Evolutionary conservation across 2,888 invertebrate species (phyloP).

Genomic region (Drosophila lutescens): DNA sequence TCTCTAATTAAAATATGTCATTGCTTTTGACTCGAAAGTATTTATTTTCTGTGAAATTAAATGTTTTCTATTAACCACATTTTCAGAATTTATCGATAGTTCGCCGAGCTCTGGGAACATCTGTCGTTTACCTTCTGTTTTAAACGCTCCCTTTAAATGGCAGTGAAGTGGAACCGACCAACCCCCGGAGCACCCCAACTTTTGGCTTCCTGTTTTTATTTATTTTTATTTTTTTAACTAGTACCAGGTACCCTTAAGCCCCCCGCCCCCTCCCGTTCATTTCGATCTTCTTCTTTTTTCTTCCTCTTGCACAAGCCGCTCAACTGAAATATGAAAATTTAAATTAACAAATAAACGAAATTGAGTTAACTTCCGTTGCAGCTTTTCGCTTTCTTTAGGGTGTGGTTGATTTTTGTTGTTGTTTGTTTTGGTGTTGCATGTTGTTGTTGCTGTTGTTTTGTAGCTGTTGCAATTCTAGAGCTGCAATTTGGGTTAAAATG

Average conservation of each 20-base stretch:
- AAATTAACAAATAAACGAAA: conserved; percentile 52
- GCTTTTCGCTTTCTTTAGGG: conserved; percentile 30
- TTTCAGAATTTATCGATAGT: neutral
- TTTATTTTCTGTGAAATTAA: too few relatives aligned
- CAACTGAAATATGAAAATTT: conserved; percentile 46
- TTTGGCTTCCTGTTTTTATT: conserved; percentile 17
- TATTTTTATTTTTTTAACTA: neutral
- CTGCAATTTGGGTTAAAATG: conserved; percentile 71
- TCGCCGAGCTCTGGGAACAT: conserved; percentile 9
- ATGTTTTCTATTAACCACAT: neutral
- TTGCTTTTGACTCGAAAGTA: too few relatives aligned
- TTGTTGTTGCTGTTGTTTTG: conserved; percentile 1
- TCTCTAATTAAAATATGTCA: too few relatives aligned
- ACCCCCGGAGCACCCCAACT: conserved; percentile 22
- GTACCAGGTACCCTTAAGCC: conserved; percentile 3
- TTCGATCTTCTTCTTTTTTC: neutral
- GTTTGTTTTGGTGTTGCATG: too few relatives aligned
- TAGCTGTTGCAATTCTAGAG: conserved; percentile 50
- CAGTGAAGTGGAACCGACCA: conserved; percentile 29
- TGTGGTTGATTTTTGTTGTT: conserved; percentile 12
- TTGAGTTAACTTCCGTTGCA: conserved; percentile 48
- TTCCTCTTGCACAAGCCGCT: conserved; percentile 1
- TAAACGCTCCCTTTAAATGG: conserved; percentile 23
- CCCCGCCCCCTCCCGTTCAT: neutral
- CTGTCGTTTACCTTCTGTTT: conserved; percentile 15